phyloP scores from a whole-genome alignment of 2,888 invertebrate species.

The Lumbricus terrestris region DNA sequence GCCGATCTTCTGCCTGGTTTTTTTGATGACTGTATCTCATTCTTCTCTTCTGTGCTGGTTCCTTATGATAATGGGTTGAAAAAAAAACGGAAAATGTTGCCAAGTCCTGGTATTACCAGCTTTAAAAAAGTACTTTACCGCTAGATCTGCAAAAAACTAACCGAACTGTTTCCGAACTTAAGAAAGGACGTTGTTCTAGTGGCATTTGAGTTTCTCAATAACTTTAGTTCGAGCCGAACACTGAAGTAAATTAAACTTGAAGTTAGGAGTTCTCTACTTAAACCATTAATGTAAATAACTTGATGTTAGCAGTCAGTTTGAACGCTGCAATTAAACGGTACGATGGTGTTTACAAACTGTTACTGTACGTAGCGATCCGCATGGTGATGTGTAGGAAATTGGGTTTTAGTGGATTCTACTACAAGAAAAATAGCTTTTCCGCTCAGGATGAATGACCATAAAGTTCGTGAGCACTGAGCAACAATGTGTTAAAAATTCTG shows the following conservation, averaged over 20 bases:
- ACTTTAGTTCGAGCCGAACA: not conserved
- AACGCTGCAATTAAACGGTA: not conserved
- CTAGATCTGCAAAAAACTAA: not conserved
- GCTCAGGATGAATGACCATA: not conserved
- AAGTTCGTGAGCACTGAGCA: not conserved
- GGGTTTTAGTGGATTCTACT: not conserved
- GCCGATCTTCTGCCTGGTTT: not conserved
- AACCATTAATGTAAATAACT: not conserved
- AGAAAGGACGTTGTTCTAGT: not conserved
- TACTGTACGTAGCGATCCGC: not conserved
- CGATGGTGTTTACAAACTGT: not conserved
- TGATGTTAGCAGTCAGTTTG: not conserved
- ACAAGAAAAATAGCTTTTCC: no score
- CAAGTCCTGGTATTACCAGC: not conserved
- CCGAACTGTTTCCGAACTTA: not conserved
- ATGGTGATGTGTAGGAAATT: not conserved
- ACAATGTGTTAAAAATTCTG: not conserved
- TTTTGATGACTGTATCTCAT: slow-evolving; percentile 15
- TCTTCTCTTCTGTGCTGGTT: not conserved
- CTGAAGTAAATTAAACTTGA: not conserved
- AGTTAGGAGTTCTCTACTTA: not conserved
- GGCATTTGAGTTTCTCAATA: slow-evolving; percentile 3
- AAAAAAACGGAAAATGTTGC: not conserved
- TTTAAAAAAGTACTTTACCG: not conserved
- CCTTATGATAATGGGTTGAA: not conserved